Conservation (phyloP, 2,797 vertebrate species). For the Alosa sapidissima region DNA sequence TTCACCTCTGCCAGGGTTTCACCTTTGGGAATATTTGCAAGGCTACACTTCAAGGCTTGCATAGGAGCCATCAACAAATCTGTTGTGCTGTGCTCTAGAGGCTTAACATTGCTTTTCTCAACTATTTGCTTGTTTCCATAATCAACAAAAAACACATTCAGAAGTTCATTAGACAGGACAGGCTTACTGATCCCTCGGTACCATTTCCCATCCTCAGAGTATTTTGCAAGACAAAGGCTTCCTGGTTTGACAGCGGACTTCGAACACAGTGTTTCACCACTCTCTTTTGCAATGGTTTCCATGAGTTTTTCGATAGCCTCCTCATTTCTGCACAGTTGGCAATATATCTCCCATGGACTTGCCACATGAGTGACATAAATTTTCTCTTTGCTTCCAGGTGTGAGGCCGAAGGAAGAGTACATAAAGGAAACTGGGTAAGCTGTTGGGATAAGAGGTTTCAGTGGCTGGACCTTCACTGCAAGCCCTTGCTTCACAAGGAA, state of each 20-base stretch:
- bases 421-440: conserved; percentile 77
- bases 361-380: conserved; percentile 79
- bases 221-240: conserved; percentile 81
- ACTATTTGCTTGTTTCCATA: conserved; percentile 83
- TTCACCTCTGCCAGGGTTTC: conserved; percentile 70
- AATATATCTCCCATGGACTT: conserved; percentile 84
- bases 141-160: conserved; percentile 86
- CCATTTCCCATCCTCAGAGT: conserved; percentile 79
- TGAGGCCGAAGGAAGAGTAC: conserved; percentile 82
- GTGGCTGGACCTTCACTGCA: conserved; percentile 42
- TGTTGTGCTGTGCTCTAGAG: conserved; percentile 74
- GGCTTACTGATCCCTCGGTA: conserved; percentile 78
- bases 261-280: conserved; percentile 49
- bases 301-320: conserved; percentile 70
- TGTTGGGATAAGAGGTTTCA: conserved; percentile 56
- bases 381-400: conserved; percentile 77
- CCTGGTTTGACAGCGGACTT: conserved; percentile 40
- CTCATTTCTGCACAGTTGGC: conserved; percentile 83
- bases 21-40: conserved; percentile 69
- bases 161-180: conserved; percentile 67
- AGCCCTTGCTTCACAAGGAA: conserved; percentile 64
- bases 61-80: conserved; percentile 85
- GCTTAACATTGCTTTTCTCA: conserved; percentile 72
- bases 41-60: conserved; percentile 84
- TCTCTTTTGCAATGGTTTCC: conserved; percentile 66